phyloP scores from a whole-genome alignment of 2,888 invertebrate species.

The Yponomeuta sedellus region DNA sequence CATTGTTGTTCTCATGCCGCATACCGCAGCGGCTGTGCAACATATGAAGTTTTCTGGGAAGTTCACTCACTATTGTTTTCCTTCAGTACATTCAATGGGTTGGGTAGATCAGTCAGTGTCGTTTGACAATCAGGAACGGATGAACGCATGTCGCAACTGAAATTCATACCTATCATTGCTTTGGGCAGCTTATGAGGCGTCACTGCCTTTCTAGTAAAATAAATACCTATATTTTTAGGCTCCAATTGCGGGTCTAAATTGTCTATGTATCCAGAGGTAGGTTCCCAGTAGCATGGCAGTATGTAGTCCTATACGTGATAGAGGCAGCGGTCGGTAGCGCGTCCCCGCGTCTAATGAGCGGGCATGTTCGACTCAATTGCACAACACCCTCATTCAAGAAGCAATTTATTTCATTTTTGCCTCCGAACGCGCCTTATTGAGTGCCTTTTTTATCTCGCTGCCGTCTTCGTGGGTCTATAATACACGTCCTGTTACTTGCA shows the following conservation, averaged over 20 bases:
- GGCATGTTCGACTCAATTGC: slow-evolving; percentile 74
- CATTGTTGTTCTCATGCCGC: slow-evolving; percentile 44
- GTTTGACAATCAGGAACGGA: neutral
- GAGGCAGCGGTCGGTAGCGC: slow-evolving; percentile 18
- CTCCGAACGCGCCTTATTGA: slow-evolving; percentile 75
- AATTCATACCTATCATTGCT: neutral
- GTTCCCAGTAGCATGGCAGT: neutral
- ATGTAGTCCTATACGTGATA: neutral
- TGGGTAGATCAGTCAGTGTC: neutral
- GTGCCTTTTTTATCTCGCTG: slow-evolving; percentile 72
- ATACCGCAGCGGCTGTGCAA: slow-evolving; percentile 34
- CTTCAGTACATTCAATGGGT: neutral
- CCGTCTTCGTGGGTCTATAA: slow-evolving; percentile 72
- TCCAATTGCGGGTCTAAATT: neutral
- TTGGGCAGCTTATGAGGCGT: neutral
- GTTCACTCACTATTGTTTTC: neutral
- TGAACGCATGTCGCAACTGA: neutral
- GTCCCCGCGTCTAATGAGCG: slow-evolving; percentile 64
- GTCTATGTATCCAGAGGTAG: neutral
- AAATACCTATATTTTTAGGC: neutral
- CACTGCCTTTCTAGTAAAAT: neutral
- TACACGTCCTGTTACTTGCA: slow-evolving; percentile 74
- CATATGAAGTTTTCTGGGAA: slow-evolving; percentile 61
- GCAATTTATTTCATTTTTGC: slow-evolving; percentile 77
- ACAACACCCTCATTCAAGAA: slow-evolving; percentile 35